Base-by-base conservation (phyloP, 2,888 invertebrate species). In the Itoplectis maculator region DNA sequence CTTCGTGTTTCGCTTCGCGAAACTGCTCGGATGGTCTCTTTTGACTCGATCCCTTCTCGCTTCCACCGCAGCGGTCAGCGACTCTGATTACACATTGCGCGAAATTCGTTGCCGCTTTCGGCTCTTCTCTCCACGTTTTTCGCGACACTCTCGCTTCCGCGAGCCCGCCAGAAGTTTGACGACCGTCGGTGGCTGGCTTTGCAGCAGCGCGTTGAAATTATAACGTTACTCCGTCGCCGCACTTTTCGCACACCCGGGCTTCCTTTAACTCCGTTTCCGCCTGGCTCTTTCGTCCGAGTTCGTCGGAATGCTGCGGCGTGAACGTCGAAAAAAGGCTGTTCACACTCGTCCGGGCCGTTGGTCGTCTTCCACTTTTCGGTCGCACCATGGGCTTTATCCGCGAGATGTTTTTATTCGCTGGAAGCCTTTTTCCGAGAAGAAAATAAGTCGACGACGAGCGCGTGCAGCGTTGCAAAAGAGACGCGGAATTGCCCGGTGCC, bases 331-430 rank as follows among this genome's bases (percentile, higher is more conserved):
- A 69, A 69, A 68, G 51, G 35, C 37, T 42, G 20, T 18, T 54
- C 54, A 40, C 54, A 40, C 40, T 37, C 54, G 18, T 40, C 42
- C 40, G n/a, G 20, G 51, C 40, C 20, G 49, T 37, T 51, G 51
- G 69, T 40, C 54, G 69, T 54, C 69, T 40, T 54, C 54, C 20
- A 51, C 9, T n/a, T 23, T 54, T 23, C 23, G 69, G 54, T 56
- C 40, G 20, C 23, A 15, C 66, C 8, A 47, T 9, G 11, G 1
- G 20, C n/a, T 51, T 40, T 54, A 54, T 54, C 40, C 54, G 15
- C 2, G 72, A 23, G 29, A 63, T 63, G 73, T 63, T 78, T 73
- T 78, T 72, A 72, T 63, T 70, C 63, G 54, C 35, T 45, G 63
- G 29, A 78, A 63, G 23, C 45, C 47, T 11, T 15, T 69, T 29